Percentiles rank a stretch among this genome's conserved stretches.
phyloP scores from a whole-genome alignment of 2,797 vertebrate genomes.

The Myotis daubentonii region DNA sequence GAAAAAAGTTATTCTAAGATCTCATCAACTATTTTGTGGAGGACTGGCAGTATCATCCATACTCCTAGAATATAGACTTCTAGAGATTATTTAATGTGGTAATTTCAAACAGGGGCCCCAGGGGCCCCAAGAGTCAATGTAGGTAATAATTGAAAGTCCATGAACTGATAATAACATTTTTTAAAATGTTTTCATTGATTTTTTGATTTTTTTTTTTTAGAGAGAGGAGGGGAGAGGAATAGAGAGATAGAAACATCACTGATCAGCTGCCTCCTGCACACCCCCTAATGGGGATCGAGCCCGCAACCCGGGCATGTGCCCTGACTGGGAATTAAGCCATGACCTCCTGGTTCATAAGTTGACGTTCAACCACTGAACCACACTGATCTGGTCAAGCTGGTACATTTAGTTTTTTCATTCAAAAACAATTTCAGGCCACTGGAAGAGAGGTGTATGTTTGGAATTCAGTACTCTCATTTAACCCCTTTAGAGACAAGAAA shows the following conservation, averaged over 20 bases:
- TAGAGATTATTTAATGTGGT: background rate
- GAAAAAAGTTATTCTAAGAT: constrained; percentile 18
- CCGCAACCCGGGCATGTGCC: too few species aligned
- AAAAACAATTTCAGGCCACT: background rate
- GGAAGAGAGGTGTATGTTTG: background rate
- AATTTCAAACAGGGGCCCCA: background rate
- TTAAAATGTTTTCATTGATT: background rate
- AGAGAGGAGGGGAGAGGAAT: too few species aligned
- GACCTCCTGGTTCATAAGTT: too few species aligned
- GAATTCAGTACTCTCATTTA: background rate
- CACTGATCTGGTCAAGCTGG: background rate
- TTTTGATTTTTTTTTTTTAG: too few species aligned
- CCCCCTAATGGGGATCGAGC: too few species aligned
- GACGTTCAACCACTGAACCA: too few species aligned
- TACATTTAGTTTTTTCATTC: background rate
- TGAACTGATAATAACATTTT: background rate
- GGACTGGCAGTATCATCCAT: background rate
- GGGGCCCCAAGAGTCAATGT: background rate
- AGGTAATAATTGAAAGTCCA: background rate
- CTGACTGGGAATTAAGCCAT: too few species aligned
- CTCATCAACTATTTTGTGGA: background rate
- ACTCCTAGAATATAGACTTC: background rate
- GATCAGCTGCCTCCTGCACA: too few species aligned
- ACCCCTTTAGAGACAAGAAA: background rate
- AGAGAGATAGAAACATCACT: too few species aligned